phyloP scores from a whole-genome alignment of 2,888 invertebrate genomes.

The Lottia scabra region DNA sequence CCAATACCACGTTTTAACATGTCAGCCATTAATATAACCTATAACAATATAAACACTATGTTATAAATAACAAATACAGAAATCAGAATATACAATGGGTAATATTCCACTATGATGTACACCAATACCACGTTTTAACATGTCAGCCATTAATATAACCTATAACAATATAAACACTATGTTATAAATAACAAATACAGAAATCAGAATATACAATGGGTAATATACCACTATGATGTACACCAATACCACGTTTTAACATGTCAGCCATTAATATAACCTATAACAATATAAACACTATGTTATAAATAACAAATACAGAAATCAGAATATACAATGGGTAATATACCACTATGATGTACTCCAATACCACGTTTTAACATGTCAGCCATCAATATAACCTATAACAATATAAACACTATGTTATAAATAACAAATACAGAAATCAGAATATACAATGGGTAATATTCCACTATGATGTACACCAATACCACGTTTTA shows the following conservation, averaged over 20 bases:
- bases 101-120: slow-evolving; percentile 99
- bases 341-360: slow-evolving; percentile 99
- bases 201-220: slow-evolving; percentile 77
- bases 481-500: slow-evolving; percentile 91
- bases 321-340: slow-evolving; percentile 77
- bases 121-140: slow-evolving; percentile 87
- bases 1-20: slow-evolving; percentile 88
- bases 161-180: slow-evolving; percentile 43
- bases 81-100: slow-evolving; percentile 74
- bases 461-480: slow-evolving; percentile 99
- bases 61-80: neutral
- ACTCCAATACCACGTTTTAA: slow-evolving; percentile 91
- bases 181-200: no score
- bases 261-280: slow-evolving; percentile 78
- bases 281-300: slow-evolving; percentile 55
- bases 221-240: slow-evolving; percentile 99
- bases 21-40: slow-evolving; percentile 78
- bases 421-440: neutral
- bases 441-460: slow-evolving; percentile 76
- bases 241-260: slow-evolving; percentile 88
- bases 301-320: no score
- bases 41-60: slow-evolving; percentile 13
- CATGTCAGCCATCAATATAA: slow-evolving; percentile 77
- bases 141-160: slow-evolving; percentile 78
- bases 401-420: slow-evolving; percentile 64